A percentile compares a stretch with the other conserved stretches of the same genome.
These are phyloP conservation scores for Mormyrus hasselquistii DNA, from an alignment of 2,797 vertebrate species.

Conservation along the genomic window DNA sequence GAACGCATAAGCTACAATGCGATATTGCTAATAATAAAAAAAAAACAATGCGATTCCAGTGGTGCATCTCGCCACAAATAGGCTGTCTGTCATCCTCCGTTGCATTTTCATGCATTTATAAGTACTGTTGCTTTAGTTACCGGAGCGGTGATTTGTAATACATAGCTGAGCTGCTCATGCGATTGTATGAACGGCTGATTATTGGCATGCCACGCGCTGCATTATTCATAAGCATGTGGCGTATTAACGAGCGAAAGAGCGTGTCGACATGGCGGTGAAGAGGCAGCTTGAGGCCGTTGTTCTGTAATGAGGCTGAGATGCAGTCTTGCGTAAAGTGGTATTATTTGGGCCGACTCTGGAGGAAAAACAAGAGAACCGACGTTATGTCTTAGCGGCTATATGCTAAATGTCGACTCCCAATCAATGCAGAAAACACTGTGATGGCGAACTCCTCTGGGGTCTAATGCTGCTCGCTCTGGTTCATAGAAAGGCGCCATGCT, in stretches of 20 bases:
- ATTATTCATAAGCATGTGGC: conserved; percentile 23
- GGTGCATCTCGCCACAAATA: conserved; percentile 14
- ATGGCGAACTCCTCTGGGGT: neutral
- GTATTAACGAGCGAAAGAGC: conserved; percentile 16
- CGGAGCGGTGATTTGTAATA: conserved; percentile 16
- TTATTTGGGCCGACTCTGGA: neutral
- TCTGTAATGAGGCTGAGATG: neutral
- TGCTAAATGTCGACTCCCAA: conserved; percentile 7
- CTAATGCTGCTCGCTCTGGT: neutral
- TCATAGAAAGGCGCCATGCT: neutral
- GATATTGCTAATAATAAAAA: neutral
- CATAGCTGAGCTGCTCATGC: conserved; percentile 9
- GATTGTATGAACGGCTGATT: conserved; percentile 22
- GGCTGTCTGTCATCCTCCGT: conserved; percentile 4
- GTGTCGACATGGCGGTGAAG: conserved; percentile 1
- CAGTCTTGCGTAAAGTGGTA: neutral
- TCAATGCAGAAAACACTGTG: neutral
- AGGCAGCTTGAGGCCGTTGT: neutral
- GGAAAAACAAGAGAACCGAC: neutral
- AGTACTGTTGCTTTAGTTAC: conserved; percentile 16
- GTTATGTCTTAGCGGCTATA: neutral
- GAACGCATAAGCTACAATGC: neutral
- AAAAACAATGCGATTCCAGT: neutral
- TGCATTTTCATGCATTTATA: conserved; percentile 18
- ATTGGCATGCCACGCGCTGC: neutral